Base-by-base conservation (phyloP, 2,113 vertebrate genomes). In the Taurulus bubalis region DNA sequence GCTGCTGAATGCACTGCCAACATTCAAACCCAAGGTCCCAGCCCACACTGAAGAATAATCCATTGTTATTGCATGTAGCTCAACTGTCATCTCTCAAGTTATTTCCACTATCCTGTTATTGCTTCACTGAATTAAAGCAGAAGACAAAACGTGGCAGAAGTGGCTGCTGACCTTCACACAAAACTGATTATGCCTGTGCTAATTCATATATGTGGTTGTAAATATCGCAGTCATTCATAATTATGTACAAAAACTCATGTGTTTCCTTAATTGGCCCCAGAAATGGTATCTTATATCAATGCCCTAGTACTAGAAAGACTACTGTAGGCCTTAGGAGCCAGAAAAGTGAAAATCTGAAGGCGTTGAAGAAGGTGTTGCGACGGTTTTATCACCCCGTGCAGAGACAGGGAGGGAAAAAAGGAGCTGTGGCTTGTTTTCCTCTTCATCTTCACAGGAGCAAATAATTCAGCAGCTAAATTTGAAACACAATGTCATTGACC, bases 1-100 rank as follows among this genome's bases (percentile, higher is more conserved):
- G 85, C 92, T 94, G 93, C 92, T 91, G 90, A 94, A 91, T 84
- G 94, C 92, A 93, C 94, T 94, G 94, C 91, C 93, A 90, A 85
- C 86, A 87, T 90, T 85, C 77, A 93, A 74, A 89, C 90, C 90
- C 88, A 87, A 90, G 92, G 88, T 91, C 83, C 88, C 80, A 73
- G 63, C 74, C 82, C 64, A 58, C 71, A 69, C 55, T 51, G 64
- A 86, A 82, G 72, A 90, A 90, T 56, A 62, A 59, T 77, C 63
- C 66, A 86, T 82, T 87, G 84, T 91, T 83, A 40, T n/a, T 86
- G 76, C 76, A 71, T 75, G 66, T 79, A 40, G 68, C 77, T 83
- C 73, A 53, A 66, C 71, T 85, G 70, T 65, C 72, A 85, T 76
- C 70, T 84, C 81, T 87, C 59, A 58, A 75, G 51, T 69, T 71